Evolutionary conservation across 2,888 invertebrate species (phyloP), one percentile per base, ranked within the genome.

Genomic region (Calliphora vomitoria): DNA sequence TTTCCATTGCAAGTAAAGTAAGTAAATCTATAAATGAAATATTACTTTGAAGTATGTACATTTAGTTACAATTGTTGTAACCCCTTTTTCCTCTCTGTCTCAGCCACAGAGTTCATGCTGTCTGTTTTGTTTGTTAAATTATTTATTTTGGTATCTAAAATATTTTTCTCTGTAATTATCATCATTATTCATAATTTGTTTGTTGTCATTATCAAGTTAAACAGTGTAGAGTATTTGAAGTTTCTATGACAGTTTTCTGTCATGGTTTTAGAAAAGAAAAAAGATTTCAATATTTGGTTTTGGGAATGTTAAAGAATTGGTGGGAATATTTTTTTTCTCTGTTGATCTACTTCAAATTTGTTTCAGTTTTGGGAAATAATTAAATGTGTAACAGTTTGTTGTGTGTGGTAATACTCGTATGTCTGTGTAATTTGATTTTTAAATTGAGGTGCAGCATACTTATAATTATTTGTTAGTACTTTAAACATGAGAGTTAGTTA

Each of bases 161-260:
- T 41, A 62, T n/a, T 75, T 72, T 84, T 78, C 53, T 62, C 44
- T 50, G 62, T 80, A 87, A 85, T 82, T 87, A 83, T 83, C 87
- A 84, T 87, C 85, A 86, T 84, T 76, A 82, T 82, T 87, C 72
- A 87, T 87, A 85, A 82, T 87, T 88, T 88, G 85, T 81, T 86
- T 86, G 85, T 66, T 84, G 82, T 78, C 76, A 53, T 82, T 87
- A 79, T 84, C 82, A 75, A 64, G 47, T 80, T 81, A 64, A 82
- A 84, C 79, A 87, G 74, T 82, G 75, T 74, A 82, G 25, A 75
- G 35, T 75, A 74, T 79, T 82, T 85, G 58, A 71, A 74, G 69
- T 75, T 38, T 53, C 25, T 58, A 58, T 76, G 76, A 89, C 85
- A 76, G 60, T 76, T 85, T 64, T 71, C 53, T 53, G 25, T 53